Base-by-base conservation (phyloP, 2,888 invertebrate genomes). In the Orgyia antiqua region DNA sequence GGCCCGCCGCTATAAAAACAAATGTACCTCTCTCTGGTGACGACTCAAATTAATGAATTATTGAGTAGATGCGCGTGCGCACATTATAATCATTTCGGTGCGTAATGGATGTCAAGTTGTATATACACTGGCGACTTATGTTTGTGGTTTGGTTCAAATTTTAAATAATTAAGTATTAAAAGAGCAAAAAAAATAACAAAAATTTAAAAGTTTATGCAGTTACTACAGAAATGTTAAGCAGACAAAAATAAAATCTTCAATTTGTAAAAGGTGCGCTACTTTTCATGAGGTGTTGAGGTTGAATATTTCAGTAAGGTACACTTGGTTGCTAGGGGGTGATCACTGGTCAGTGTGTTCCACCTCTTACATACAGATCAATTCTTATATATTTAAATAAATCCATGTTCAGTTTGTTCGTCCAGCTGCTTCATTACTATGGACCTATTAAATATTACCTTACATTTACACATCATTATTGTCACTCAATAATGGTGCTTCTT, bases 321-420 rank as follows among this genome's bases (percentile, higher is more conserved):
- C n/a, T n/a, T n/a, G n/a, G n/a, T n/a, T n/a, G n/a, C n/a, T n/a
- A n/a, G n/a, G n/a, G n/a, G n/a, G n/a, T n/a, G n/a, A n/a, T n/a
- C n/a, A n/a, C n/a, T n/a, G n/a, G 6, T 15, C 36, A 43, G 32
- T 63, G 65, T 64, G 61, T 58, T 67, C 66, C 50, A 51, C 47
- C 47, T 57, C 58, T 66, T 69, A 65, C 63, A 55, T 57, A 41
- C 37, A 57, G 53, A 62, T 47, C 64, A 61, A 72, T 64, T 63
- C 64, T 58, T 64, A 71, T 67, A 68, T 64, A 79, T 79, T 68
- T 73, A 54, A 80, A 79, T 78, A 75, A 71, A 73, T 71, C 62
- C 67, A 73, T 72, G 51, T 44, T 42, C 58, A 57, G 60, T 52
- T 51, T 58, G 61, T 60, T 45, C 64, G 65, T 62, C 59, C 51